A percentile compares a stretch with the other conserved stretches of the same genome.
Evolutionary conservation across 2,888 invertebrate genomes (phyloP).

Genomic region (Oegoconia quadripuncta): DNA sequence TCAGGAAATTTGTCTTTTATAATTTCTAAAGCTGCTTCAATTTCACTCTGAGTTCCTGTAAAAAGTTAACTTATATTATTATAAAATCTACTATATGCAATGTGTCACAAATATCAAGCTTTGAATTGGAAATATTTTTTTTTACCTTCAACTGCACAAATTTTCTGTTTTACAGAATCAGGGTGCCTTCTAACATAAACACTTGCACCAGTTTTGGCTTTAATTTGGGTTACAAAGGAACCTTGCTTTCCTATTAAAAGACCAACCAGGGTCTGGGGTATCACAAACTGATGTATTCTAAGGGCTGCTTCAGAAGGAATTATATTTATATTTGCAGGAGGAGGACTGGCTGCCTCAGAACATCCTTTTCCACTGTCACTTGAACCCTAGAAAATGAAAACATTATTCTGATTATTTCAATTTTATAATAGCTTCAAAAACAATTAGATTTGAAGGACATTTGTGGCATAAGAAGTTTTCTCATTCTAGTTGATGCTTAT

Average conservation of each 20-base stretch:
- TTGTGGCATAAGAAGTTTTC: too few species aligned
- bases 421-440: too few species aligned
- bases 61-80: slow-evolving; percentile 12
- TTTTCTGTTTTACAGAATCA: slow-evolving; percentile 84
- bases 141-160: slow-evolving; percentile 90
- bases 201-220: slow-evolving; percentile 87
- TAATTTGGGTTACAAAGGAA: slow-evolving; percentile 88
- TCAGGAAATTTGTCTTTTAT: slow-evolving; percentile 92
- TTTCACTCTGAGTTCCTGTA: slow-evolving; percentile 85
- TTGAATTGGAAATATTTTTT: background rate
- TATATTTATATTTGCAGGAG: slow-evolving; percentile 79
- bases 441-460: too few species aligned
- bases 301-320: slow-evolving; percentile 64
- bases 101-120: too few species aligned
- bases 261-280: slow-evolving; percentile 88
- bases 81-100: background rate
- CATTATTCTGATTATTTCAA: slow-evolving; percentile 4
- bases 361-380: slow-evolving; percentile 92
- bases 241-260: slow-evolving; percentile 92
- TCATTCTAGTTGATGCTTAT: too few species aligned
- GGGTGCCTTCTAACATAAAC: slow-evolving; percentile 90
- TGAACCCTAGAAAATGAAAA: slow-evolving; percentile 78
- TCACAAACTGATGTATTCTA: slow-evolving; percentile 85
- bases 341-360: slow-evolving; percentile 85
- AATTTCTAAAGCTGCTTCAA: slow-evolving; percentile 89